Base-by-base conservation (phyloP, 1,140 invertebrate species). In the Drosophila kanapiae region DNA sequence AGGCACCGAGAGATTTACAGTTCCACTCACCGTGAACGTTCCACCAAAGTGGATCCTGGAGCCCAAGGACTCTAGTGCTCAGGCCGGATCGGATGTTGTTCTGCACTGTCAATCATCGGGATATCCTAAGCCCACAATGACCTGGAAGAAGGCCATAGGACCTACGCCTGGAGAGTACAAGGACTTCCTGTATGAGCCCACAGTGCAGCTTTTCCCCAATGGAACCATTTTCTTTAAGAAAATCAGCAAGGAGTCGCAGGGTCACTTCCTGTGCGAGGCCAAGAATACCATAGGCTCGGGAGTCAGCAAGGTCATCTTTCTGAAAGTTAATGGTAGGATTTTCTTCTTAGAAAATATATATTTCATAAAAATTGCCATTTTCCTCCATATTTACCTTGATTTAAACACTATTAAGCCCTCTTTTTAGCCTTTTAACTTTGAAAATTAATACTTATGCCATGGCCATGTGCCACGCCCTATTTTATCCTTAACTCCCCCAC, bases 81-180 rank as follows among this genome's bases (percentile, higher is more conserved):
- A 97, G 5, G 96, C 97, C 6, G 97, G 97, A 2, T 95, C 97
- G 86, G 96, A 96, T 75, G 95, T 98, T 14, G 95, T 95, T 7
- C 93, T 99, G 1, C 96, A 98, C 90, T 99, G 98, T 84, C 96
- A 98, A 93, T 97, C 98, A 1, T 96, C 97, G 61, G 98, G 98
- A 2, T 98, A 98, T 65, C 98, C 98, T 1, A 95, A 96, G 56
- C 98, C 98, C 0, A 95, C 94, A 2, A 96, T 98, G 16, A 96
- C 96, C 8, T 99, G 98, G 98, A 96, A 96, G 71, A 96, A 97
- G 90, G 96, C 96, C 27, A 95, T 95, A 57, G 96, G 96, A 94
- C 95, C 95, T n/a, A 96, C 96, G 61, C 96, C 96, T 0, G 96
- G 96, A 6, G 96, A 97, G 92, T 98, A 97, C 93, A 97, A 97